Conservation (phyloP, 2,888 invertebrate genomes). For the Halocaridina rubra region DNA sequence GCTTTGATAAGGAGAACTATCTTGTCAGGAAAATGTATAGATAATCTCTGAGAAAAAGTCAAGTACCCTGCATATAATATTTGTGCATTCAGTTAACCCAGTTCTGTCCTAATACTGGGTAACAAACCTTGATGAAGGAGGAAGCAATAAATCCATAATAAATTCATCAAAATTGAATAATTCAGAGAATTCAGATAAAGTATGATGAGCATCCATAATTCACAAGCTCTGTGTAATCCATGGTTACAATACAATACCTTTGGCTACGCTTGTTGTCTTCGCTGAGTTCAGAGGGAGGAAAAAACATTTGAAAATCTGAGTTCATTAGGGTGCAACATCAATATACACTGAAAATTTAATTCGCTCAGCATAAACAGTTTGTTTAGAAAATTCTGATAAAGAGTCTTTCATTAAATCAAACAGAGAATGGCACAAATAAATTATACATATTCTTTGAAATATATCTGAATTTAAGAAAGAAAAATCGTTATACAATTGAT, state of each 20-base stretch:
- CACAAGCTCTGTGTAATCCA: background rate
- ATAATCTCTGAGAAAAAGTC: background rate
- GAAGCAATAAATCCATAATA: background rate
- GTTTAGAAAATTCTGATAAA: no score
- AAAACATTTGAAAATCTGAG: no score
- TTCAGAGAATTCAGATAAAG: background rate
- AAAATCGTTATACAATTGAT: no score
- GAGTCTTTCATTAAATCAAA: no score
- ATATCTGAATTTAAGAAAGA: no score
- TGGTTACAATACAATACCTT: slow-evolving; percentile 25
- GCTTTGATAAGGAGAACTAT: no score
- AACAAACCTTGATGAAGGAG: background rate
- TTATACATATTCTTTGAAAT: no score
- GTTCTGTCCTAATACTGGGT: background rate
- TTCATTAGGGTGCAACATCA: no score
- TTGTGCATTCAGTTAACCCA: background rate
- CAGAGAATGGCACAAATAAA: no score
- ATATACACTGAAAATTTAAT: no score
- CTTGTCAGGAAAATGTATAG: no score
- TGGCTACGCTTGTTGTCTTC: slow-evolving; percentile 28
- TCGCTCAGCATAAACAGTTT: no score
- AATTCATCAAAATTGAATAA: background rate
- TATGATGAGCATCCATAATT: background rate
- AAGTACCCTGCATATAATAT: background rate
- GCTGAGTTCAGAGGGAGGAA: background rate